Percentiles rank a stretch among this genome's conserved stretches.
These are phyloP conservation scores for Diabrotica undecimpunctata DNA, from an alignment of 1,140 invertebrate species.

Conservation along the genomic window DNA sequence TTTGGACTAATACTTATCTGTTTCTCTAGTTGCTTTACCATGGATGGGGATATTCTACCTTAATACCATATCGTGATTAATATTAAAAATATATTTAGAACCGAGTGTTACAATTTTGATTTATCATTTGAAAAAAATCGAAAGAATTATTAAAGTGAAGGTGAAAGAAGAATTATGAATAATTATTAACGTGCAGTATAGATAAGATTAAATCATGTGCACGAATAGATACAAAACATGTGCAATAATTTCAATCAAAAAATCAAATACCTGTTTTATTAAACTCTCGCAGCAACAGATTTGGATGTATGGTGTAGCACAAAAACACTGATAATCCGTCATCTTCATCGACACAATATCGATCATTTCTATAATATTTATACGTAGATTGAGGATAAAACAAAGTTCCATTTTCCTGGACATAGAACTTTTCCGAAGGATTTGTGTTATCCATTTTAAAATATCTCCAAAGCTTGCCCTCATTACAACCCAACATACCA, in stretches of 20 bases:
- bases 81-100: no score
- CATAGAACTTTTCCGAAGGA: constrained; percentile 11
- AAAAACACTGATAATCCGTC: constrained; percentile 18
- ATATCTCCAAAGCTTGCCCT: not conserved
- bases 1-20: no score
- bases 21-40: no score
- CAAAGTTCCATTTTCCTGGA: constrained; percentile 20
- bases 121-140: no score
- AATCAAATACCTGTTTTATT: constrained; percentile 7
- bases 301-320: constrained; percentile 8
- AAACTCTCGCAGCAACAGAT: not conserved
- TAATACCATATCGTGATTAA: no score
- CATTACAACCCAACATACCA: not conserved
- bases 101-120: no score
- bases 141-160: no score
- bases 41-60: no score
- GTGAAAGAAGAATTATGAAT: no score
- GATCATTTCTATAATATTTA: constrained; percentile 8
- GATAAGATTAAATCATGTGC: no score
- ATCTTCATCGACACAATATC: constrained; percentile 22
- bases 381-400: constrained; percentile 7
- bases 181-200: no score
- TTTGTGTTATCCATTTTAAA: constrained; percentile 15
- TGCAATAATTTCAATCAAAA: not conserved
- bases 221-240: no score